Base-by-base conservation (phyloP, 2,797 vertebrate genomes). In the Cyprinella venusta region DNA sequence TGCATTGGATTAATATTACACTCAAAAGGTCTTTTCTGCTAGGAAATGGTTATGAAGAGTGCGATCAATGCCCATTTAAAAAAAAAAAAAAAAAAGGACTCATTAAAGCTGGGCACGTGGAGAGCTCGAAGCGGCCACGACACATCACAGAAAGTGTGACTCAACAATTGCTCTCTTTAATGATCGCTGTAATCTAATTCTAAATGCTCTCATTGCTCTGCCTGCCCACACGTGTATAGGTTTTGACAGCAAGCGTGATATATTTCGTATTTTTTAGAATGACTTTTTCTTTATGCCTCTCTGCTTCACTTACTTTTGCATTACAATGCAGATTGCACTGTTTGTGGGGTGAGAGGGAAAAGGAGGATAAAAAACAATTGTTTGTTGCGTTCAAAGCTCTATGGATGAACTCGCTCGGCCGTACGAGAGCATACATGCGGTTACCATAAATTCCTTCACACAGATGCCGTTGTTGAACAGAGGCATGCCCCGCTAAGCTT, bases 51-150 rank as follows among this genome's bases (percentile, higher is more conserved):
- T 79, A 79, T 72, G 45, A 70, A 84, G 30, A 79, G 30, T 42
- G 42, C 15, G 52, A 77, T 50, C 82, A 36, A 82, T 65, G 61
- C 33, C 80, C 42, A 50, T 65, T 38, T 65, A 67, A 75, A 72
- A 59, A 81, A 75, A 72, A 59, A 81, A 67, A 75, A 72, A 59
- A 81, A 82, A 82, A 82, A 82, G 6, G 10, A 67, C 70, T 82
- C 70, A 75, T 75, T 54, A 75, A 82, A 75, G 61, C 36, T 0
- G 2, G 42, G 71, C 71, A 76, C 72, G 38, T 42, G 61, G 63
- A 76, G 36, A 76, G 72, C 72, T 67, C 8, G 2, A 8, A 80
- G 40, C 21, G 61, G 64, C 38, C 4, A 10, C 36, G 56, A 76
- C 50, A 75, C 50, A 76, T 68, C 78, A 80, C 40, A 81, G 48